These are phyloP conservation scores for Nothobranchius furzeri DNA, from an alignment of 2,113 vertebrate genomes.

Conservation along the genomic window DNA sequence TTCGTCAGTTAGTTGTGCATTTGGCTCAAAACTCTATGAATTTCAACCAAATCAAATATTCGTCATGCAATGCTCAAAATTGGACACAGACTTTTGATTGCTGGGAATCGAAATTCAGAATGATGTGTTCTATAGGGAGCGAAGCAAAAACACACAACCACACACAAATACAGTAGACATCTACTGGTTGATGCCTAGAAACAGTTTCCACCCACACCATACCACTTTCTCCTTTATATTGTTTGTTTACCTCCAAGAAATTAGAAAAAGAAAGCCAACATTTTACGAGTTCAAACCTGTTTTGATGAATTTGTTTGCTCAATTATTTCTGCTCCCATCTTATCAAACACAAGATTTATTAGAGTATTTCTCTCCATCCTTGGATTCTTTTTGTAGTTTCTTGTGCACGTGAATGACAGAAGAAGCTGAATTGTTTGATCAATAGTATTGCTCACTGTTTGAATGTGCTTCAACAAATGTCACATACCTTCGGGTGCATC, in stretches of 20 bases:
- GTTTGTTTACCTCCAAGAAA: background rate
- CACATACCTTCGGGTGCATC: constrained; percentile 32
- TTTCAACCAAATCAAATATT: background rate
- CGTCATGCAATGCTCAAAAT: too few species aligned
- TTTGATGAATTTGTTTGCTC: background rate
- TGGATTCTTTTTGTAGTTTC: background rate
- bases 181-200: constrained; percentile 4
- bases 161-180: too few species aligned
- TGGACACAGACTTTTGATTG: background rate
- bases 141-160: too few species aligned
- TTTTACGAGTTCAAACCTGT: background rate
- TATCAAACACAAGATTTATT: background rate
- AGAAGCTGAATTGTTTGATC: constrained; percentile 35
- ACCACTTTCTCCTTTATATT: background rate
- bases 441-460: constrained; percentile 40
- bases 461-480: constrained; percentile 59
- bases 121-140: background rate
- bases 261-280: background rate
- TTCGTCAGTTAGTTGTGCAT: background rate
- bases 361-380: background rate
- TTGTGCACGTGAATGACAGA: constrained; percentile 31
- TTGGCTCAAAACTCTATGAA: background rate
- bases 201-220: constrained; percentile 16
- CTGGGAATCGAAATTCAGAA: background rate
- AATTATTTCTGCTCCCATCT: background rate